phyloP scores from a whole-genome alignment of 2,113 vertebrate species.

The Albula goreensis region DNA sequence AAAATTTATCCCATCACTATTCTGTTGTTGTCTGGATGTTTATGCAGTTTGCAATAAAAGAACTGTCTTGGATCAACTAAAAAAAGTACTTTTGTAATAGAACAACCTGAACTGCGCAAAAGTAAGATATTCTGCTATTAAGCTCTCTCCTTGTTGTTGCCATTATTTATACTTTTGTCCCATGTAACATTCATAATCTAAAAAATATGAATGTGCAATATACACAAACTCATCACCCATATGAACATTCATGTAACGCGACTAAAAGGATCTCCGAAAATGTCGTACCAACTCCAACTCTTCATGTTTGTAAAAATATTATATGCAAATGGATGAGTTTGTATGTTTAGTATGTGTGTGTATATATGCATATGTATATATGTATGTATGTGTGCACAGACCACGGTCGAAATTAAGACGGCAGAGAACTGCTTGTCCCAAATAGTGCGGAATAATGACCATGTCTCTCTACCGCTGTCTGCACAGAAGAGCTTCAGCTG shows the following conservation, averaged over 20 bases:
- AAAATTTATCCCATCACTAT: background rate
- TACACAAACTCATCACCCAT: background rate
- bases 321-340: background rate
- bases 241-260: background rate
- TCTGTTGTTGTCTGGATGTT: background rate
- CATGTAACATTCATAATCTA: background rate
- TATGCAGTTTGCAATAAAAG: background rate
- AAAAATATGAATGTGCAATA: constrained; percentile 19
- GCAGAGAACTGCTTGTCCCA: background rate
- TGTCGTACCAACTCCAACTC: background rate
- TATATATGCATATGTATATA: background rate
- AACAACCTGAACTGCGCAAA: background rate
- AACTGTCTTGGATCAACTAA: background rate
- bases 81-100: background rate
- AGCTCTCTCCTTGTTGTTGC: background rate
- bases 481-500: background rate
- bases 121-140: background rate
- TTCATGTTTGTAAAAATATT: constrained; percentile 3
- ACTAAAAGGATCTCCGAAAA: too few species aligned
- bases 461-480: background rate
- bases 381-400: background rate
- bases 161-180: background rate
- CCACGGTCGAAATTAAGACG: too few species aligned
- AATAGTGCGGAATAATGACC: background rate
- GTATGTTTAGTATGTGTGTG: too few species aligned